These are phyloP conservation scores for Brachypodius melanocephalos DNA, from an alignment of 2,113 vertebrate species.

Conservation along the genomic window DNA sequence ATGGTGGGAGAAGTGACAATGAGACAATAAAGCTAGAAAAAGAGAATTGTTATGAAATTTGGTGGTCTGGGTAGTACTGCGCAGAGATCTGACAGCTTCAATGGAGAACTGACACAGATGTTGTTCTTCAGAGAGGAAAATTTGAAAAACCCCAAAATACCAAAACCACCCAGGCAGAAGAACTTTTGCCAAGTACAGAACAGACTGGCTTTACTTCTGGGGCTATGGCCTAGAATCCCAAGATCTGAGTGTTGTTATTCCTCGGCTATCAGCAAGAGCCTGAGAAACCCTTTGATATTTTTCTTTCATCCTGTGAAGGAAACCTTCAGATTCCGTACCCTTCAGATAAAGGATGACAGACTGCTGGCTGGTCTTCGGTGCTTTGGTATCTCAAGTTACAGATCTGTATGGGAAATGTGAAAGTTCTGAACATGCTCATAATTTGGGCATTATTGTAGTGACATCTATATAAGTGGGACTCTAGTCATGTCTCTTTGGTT, in stretches of 20 bases:
- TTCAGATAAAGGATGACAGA: neutral
- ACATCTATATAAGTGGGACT: neutral
- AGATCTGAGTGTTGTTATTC: neutral
- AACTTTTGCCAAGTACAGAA: neutral
- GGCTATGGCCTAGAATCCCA: neutral
- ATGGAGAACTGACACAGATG: neutral
- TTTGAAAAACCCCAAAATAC: neutral
- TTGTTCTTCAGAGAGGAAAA: neutral
- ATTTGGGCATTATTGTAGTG: neutral
- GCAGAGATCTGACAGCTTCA: neutral
- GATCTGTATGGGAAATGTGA: neutral
- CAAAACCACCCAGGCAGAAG: neutral
- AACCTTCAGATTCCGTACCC: neutral
- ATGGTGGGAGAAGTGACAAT: neutral
- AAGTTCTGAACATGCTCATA: neutral
- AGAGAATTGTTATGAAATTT: neutral
- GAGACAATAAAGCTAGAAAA: neutral
- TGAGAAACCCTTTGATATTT: neutral
- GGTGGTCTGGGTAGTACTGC: neutral
- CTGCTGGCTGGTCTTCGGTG: neutral
- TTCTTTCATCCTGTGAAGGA: neutral
- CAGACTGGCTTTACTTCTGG: neutral
- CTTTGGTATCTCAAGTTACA: neutral
- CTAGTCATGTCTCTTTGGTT: neutral
- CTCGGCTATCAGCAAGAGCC: neutral